Conservation (phyloP, 2,888 invertebrate species). For the Adelphocoris suturalis region DNA sequence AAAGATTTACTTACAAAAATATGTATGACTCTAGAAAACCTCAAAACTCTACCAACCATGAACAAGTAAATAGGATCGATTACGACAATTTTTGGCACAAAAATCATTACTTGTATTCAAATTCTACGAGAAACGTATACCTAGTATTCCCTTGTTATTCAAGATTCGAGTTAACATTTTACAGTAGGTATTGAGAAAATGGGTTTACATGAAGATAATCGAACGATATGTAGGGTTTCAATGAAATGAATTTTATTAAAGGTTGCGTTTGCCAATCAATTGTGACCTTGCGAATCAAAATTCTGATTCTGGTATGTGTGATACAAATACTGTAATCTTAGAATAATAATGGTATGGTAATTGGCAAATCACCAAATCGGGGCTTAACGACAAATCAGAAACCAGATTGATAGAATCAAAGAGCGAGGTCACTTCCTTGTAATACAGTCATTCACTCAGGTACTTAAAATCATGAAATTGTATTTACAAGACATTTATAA, state of each 20-base stretch:
- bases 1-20: constrained; percentile 73
- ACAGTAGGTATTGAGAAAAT: neutral
- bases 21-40: constrained; percentile 71
- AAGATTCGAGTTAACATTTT: neutral
- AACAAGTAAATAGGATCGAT: constrained; percentile 32
- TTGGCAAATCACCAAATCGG: no score
- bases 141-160: neutral
- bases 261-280: neutral
- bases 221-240: constrained; percentile 16
- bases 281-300: neutral
- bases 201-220: constrained; percentile 11
- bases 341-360: no score
- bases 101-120: neutral
- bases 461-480: neutral
- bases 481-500: constrained; percentile 7
- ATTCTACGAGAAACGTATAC: neutral
- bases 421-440: neutral
- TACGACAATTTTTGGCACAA: constrained; percentile 50
- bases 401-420: neutral
- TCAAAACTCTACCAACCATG: constrained; percentile 43
- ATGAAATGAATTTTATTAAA: neutral
- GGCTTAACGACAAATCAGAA: no score
- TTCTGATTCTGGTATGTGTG: no score
- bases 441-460: neutral
- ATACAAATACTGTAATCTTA: no score